Evolutionary conservation across 2,888 invertebrate species (phyloP), one percentile per base, ranked within the genome.

Genomic region (Helicoverpa assulta): DNA sequence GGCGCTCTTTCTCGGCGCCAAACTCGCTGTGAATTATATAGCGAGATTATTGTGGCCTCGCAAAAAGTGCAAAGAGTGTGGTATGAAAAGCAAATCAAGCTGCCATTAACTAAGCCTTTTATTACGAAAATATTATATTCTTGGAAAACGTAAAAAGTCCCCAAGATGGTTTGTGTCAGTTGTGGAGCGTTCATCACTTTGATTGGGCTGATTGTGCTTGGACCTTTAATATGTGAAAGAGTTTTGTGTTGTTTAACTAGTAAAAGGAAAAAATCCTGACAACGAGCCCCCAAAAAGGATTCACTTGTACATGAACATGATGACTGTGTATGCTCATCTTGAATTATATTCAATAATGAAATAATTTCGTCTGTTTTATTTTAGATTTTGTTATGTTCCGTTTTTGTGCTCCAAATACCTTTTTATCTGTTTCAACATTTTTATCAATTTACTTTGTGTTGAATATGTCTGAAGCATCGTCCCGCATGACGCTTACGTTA

Each of bases 181-280:
- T 76, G 81, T 53, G n/a, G 56, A 18, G 53, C 57, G 10, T 4
- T 80, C 16, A 1, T 76, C 8, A 52, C 60, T 50, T 2, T 72
- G 14, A n/a, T 78, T 16, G 77, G 62, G 26, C 3, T 78, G 1
- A n/a, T 78, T 0, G 55, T 80, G 3, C 8, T 80, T 8, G 80
- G 76, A 50, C 78, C 78, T 26, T 55, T 78, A 8, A 6, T 80
- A 29, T 78, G 81, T 43, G 78, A 78, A 63, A 80, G 62, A 55
- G 0, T 78, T 18, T n/a, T 80, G 18, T 54, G 67, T 47, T 76
- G 67, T 51, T 5, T 68, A 0, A 8, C 8, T 16, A 71, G n/a
- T 26, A 76, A 51, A 54, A 26, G 26, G 51, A 56, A 53, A 29
- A 56, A 47, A 0, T 0, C 10, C 8, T 33, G 53, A 10, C 37